Conservation (phyloP, 2,797 vertebrate genomes). For the Rachycentron canadum region DNA sequence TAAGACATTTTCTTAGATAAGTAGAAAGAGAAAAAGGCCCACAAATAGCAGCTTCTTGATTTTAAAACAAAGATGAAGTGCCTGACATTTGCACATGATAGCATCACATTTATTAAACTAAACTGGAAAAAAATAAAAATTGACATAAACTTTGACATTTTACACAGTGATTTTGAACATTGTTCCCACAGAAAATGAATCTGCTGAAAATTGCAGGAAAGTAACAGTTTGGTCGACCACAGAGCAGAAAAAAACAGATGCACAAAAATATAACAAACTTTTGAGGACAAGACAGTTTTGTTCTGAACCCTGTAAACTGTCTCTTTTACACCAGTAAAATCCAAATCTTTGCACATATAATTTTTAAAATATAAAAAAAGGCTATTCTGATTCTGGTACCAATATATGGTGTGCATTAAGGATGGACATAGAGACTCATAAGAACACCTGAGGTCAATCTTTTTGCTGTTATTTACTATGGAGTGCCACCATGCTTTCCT, state of each 20-base stretch:
- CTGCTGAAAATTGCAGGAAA: slow-evolving; percentile 12
- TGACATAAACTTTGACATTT: background rate
- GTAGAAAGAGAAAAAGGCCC: background rate
- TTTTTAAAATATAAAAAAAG: slow-evolving; percentile 5
- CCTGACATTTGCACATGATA: slow-evolving; percentile 10
- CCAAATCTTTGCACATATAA: background rate
- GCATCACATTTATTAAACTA: slow-evolving; percentile 19
- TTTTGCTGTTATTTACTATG: background rate
- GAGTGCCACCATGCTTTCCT: background rate
- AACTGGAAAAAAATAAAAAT: slow-evolving; percentile 14
- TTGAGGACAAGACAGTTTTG: slow-evolving; percentile 17
- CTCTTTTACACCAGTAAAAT: slow-evolving; percentile 20
- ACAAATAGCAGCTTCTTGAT: slow-evolving; percentile 6
- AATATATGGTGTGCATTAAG: background rate
- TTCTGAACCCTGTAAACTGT: slow-evolving; percentile 28
- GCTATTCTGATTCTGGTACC: background rate
- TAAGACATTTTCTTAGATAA: background rate
- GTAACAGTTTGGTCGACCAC: slow-evolving; percentile 36
- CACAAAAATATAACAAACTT: slow-evolving; percentile 44
- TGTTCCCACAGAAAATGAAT: slow-evolving; percentile 20
- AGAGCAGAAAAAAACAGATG: slow-evolving; percentile 21
- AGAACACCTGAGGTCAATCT: background rate
- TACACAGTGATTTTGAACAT: slow-evolving; percentile 8
- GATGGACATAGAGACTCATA: background rate
- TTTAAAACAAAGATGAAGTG: slow-evolving; percentile 2